Conservation (phyloP, 2,888 invertebrate species). For the Amiota minor region DNA sequence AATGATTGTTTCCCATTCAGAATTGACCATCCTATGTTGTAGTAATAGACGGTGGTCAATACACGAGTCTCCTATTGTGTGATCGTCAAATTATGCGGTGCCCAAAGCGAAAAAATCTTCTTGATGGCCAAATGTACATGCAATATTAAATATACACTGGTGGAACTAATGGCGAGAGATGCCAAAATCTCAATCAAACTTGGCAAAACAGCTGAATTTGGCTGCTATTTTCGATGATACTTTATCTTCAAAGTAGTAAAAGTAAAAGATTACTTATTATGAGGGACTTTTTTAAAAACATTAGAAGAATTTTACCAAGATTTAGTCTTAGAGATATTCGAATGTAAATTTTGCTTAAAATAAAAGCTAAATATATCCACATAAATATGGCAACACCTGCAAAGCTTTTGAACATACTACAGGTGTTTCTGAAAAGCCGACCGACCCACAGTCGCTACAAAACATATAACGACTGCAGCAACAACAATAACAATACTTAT, state of each 20-base stretch:
- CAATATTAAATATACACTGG: slow-evolving; percentile 42
- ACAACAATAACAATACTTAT: not conserved
- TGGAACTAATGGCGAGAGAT: not conserved
- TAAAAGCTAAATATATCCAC: not conserved
- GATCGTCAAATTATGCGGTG: slow-evolving; percentile 28
- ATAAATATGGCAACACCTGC: slow-evolving; percentile 12
- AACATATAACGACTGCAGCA: not conserved
- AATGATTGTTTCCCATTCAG: too few relatives aligned
- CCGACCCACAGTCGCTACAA: not conserved
- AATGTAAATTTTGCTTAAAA: too few relatives aligned
- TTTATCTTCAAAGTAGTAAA: too few relatives aligned
- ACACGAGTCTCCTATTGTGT: not conserved
- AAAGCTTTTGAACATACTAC: slow-evolving; percentile 44
- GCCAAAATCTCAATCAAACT: not conserved
- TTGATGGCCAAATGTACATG: slow-evolving; percentile 50
- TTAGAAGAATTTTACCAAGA: too few relatives aligned
- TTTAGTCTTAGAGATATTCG: too few relatives aligned
- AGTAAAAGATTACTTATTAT: too few relatives aligned
- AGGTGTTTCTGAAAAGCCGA: slow-evolving; percentile 46
- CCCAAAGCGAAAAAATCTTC: slow-evolving; percentile 33
- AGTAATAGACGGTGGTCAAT: too few relatives aligned
- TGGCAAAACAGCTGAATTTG: too few relatives aligned
- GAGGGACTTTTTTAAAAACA: too few relatives aligned
- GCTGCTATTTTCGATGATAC: too few relatives aligned
- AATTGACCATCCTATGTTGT: too few relatives aligned